phyloP scores from a whole-genome alignment of 2,113 vertebrate genomes.

The Rhadina sibilatrix region DNA sequence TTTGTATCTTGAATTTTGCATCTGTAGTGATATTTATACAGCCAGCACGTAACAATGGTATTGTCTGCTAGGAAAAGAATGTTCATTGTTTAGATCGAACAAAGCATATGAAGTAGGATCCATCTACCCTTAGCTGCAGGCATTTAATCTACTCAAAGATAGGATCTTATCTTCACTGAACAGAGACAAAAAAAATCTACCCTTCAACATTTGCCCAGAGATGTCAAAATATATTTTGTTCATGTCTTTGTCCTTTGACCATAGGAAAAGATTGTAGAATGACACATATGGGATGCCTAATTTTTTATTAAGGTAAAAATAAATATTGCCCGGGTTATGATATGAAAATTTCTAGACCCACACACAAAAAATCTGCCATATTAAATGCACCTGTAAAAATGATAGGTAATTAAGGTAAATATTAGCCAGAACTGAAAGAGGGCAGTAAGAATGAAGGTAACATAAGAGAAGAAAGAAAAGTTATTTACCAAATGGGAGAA shows the following conservation, averaged over 20 bases:
- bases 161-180: background rate
- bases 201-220: background rate
- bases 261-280: background rate
- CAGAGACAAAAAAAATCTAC: background rate
- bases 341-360: background rate
- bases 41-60: background rate
- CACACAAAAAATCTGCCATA: background rate
- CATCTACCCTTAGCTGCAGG: background rate
- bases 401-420: background rate
- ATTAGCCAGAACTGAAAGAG: background rate
- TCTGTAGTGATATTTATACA: background rate
- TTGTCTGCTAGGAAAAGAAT: background rate
- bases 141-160: background rate
- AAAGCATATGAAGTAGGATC: background rate
- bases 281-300: background rate
- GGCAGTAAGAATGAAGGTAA: background rate
- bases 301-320: background rate
- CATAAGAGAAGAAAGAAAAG: background rate
- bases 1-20: background rate
- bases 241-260: background rate
- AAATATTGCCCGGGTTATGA: background rate
- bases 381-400: background rate
- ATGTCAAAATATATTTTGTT: background rate
- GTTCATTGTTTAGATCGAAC: background rate
- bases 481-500: background rate